These are phyloP conservation scores for Taphrorychus bicolor DNA, from an alignment of 2,888 invertebrate genomes.

Conservation along the genomic window DNA sequence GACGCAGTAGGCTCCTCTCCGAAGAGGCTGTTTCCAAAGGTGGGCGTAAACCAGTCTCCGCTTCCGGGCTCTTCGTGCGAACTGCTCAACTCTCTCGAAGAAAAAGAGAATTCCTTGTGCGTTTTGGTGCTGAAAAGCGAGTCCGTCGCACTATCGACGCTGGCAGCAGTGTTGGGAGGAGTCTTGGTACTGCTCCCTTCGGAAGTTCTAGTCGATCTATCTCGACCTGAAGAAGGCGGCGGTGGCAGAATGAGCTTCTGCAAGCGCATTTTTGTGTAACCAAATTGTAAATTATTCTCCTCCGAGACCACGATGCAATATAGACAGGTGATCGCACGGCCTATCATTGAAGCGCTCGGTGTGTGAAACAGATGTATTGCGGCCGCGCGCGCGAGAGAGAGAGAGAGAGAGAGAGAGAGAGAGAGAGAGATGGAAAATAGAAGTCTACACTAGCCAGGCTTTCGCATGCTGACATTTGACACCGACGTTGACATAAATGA, in stretches of 20 bases:
- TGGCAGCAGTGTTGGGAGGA: conserved; percentile 52
- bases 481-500: too few relatives aligned
- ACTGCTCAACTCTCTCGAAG: conserved; percentile 50
- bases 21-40: conserved; percentile 54
- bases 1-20: conserved; percentile 46
- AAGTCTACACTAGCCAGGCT: too few relatives aligned
- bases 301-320: too few relatives aligned
- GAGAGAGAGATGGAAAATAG: too few relatives aligned
- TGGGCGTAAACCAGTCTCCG: conserved; percentile 58
- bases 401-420: too few relatives aligned
- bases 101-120: conserved; percentile 51
- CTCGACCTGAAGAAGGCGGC: conserved; percentile 52
- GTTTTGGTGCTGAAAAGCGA: conserved; percentile 45
- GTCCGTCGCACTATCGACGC: conserved; percentile 44
- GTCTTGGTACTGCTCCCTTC: conserved; percentile 58
- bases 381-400: too few relatives aligned
- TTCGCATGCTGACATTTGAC: too few relatives aligned
- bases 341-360: too few relatives aligned
- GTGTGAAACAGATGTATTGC: too few relatives aligned
- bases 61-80: conserved; percentile 55
- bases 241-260: conserved; percentile 54
- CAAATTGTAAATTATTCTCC: too few relatives aligned
- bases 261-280: conserved; percentile 19
- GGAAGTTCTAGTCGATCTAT: conserved; percentile 51
- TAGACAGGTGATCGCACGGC: too few relatives aligned